phyloP scores from a whole-genome alignment of 2,113 vertebrate species.

The Neodon shergylaensis region DNA sequence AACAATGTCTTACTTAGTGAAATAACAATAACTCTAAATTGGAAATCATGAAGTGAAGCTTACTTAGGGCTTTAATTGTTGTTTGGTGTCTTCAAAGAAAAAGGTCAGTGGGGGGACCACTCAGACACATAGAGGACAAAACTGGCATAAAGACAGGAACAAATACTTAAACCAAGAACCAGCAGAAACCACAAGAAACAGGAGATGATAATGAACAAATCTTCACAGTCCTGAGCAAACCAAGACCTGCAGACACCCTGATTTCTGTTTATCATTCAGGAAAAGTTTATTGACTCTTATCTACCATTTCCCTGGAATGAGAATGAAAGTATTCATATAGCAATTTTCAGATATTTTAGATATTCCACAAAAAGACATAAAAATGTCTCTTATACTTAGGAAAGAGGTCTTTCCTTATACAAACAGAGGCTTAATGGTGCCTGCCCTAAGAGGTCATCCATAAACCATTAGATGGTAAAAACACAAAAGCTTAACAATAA shows the following conservation, averaged over 20 bases:
- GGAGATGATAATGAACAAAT: background rate
- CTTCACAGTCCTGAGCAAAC: background rate
- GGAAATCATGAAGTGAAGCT: background rate
- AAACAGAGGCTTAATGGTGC: background rate
- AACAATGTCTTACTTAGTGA: background rate
- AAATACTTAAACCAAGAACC: accelerated
- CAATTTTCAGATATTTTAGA: background rate
- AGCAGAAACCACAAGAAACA: background rate
- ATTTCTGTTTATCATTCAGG: background rate
- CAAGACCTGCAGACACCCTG: background rate
- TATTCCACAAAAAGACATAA: background rate
- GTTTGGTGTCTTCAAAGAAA: background rate
- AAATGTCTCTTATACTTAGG: background rate
- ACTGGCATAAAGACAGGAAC: too few relatives aligned
- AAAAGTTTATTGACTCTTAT: background rate
- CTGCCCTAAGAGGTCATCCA: background rate
- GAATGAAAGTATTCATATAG: background rate
- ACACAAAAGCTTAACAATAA: background rate
- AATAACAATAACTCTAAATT: background rate
- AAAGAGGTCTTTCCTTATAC: background rate
- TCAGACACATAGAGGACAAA: background rate
- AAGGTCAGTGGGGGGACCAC: background rate
- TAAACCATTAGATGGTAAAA: background rate
- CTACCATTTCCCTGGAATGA: background rate
- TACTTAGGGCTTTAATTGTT: background rate